Conservation (phyloP, 2,113 vertebrate genomes). For the Amblyopsis rosae region DNA sequence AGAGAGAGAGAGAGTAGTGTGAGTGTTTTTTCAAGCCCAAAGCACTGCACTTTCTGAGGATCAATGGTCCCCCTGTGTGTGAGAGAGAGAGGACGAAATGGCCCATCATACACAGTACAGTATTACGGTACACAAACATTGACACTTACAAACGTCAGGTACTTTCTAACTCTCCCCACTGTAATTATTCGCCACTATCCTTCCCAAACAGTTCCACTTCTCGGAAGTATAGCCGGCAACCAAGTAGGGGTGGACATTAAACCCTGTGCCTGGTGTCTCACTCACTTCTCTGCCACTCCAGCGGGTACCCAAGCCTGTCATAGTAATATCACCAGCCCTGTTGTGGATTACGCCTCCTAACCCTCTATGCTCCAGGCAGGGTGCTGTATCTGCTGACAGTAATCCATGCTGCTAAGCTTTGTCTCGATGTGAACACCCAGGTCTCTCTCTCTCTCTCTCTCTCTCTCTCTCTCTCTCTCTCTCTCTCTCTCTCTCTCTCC, state of each 20-base stretch:
- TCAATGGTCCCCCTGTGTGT: no score
- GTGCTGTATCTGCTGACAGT: conserved; percentile 66
- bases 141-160: not conserved
- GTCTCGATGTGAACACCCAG: conserved; percentile 69
- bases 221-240: not conserved
- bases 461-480: not conserved
- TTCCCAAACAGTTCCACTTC: not conserved
- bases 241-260: conserved; percentile 18
- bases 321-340: conserved; percentile 64
- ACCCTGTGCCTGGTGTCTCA: conserved; percentile 16
- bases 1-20: no score
- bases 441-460: not conserved
- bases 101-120: no score
- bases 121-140: not conserved
- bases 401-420: conserved; percentile 73
- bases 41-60: no score
- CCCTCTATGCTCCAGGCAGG: conserved; percentile 58
- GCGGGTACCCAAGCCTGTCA: conserved; percentile 45
- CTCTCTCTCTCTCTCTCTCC: not conserved
- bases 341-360: conserved; percentile 68
- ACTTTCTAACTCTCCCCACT: not conserved
- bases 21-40: no score
- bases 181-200: not conserved
- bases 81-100: conserved; percentile 1
- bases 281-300: conserved; percentile 36